phyloP scores from a whole-genome alignment of 92 coral and sea anemone genomes.

The Meandrina meandrites region DNA sequence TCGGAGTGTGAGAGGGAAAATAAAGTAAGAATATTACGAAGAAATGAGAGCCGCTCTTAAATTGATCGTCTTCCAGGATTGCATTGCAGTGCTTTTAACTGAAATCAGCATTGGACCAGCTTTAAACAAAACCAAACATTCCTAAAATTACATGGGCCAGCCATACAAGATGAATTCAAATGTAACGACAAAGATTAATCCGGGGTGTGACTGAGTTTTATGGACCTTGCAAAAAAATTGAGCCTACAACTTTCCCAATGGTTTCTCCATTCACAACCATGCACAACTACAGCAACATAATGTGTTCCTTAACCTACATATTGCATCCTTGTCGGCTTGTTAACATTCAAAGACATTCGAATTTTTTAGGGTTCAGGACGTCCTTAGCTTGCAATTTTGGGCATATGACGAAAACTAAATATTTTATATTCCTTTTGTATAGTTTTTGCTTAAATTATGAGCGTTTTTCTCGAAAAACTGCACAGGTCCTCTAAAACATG shows the following conservation, averaged over 20 bases:
- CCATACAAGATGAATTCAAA: too few relatives aligned
- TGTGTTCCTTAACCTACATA: too few relatives aligned
- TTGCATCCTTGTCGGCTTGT: too few relatives aligned
- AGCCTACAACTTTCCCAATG: too few relatives aligned
- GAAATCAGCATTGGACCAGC: not conserved
- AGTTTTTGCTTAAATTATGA: not conserved
- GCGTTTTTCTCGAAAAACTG: not conserved
- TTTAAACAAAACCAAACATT: not conserved
- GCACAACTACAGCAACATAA: too few relatives aligned
- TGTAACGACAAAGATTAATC: too few relatives aligned
- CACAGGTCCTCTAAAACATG: not conserved
- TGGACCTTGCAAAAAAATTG: too few relatives aligned
- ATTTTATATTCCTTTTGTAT: too few relatives aligned
- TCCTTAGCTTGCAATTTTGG: not conserved
- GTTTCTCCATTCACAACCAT: too few relatives aligned
- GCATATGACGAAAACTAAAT: not conserved
- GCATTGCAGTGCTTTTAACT: not conserved
- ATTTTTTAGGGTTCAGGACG: not conserved
- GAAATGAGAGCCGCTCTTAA: not conserved
- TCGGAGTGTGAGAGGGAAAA: not conserved
- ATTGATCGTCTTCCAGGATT: not conserved
- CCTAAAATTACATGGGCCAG: too few relatives aligned
- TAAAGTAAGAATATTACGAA: not conserved
- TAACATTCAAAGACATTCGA: too few relatives aligned
- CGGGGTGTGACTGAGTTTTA: too few relatives aligned